Percentiles rank a stretch among this genome's conserved stretches.
phyloP scores from a whole-genome alignment of 92 coral and sea anemone species.

The Plumapathes pennacea region DNA sequence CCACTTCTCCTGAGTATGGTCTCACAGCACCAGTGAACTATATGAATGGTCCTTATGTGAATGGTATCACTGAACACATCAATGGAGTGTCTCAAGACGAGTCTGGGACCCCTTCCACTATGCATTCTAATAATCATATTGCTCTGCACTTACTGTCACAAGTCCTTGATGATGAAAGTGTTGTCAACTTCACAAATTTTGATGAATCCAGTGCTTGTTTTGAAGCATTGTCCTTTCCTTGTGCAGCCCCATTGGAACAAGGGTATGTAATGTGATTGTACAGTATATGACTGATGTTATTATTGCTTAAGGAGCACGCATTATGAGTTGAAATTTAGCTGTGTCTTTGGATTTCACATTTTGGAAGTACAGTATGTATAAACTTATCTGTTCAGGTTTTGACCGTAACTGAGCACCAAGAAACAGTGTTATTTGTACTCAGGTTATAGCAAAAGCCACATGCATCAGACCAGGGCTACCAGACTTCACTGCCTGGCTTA shows the following conservation, averaged over 20 bases:
- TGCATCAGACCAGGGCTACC: too few species aligned
- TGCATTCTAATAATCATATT: constrained; percentile 84
- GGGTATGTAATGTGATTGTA: constrained; percentile 3
- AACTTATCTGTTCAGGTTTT: too few species aligned
- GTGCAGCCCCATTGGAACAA: constrained; percentile 8
- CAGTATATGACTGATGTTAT: too few species aligned
- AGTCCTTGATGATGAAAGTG: constrained; percentile 95
- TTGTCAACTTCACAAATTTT: constrained; percentile 76
- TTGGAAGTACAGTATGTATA: too few species aligned
- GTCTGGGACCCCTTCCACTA: constrained; percentile 60
- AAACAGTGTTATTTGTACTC: too few species aligned
- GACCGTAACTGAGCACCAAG: too few species aligned
- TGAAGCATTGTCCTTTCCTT: constrained; percentile 74
- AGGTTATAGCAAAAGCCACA: too few species aligned
- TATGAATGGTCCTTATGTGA: constrained; percentile 27
- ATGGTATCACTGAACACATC: constrained; percentile 1
- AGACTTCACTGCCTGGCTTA: too few species aligned
- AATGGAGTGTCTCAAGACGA: constrained; percentile 36
- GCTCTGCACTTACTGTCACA: constrained; percentile 93
- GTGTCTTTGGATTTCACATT: too few species aligned
- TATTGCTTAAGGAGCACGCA: too few species aligned
- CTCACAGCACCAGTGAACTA: constrained; percentile 11
- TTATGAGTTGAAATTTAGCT: too few species aligned
- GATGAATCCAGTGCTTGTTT: constrained; percentile 66
- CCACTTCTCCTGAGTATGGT: too few species aligned